Percentiles rank a stretch among this genome's conserved stretches.
phyloP scores from a whole-genome alignment of 2,888 invertebrate genomes.

The Dorcus hopei region DNA sequence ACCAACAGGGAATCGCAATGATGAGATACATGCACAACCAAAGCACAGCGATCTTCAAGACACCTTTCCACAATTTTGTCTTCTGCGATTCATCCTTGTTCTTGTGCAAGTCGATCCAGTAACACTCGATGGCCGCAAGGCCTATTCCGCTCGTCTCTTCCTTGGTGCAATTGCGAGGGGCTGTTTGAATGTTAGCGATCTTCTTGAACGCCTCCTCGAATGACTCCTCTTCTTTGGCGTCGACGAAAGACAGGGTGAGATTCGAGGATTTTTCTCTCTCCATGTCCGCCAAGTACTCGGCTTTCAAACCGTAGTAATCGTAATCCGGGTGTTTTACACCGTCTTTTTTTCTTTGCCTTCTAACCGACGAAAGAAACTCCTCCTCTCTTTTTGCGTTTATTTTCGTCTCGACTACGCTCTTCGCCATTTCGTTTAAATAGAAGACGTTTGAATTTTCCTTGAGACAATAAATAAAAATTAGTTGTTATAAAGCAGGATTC shows the following conservation, averaged over 20 bases:
- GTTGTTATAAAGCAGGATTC: background rate
- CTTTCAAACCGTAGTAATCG: constrained; percentile 48
- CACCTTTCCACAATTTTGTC: constrained; percentile 31
- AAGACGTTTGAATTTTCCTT: constrained; percentile 24
- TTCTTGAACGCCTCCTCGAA: constrained; percentile 42
- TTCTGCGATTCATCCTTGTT: constrained; percentile 21
- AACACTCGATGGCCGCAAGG: constrained; percentile 44
- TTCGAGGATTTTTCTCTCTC: constrained; percentile 38
- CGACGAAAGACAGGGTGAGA: constrained; percentile 47
- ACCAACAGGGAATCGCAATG: constrained; percentile 54
- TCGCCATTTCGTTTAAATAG: constrained; percentile 25
- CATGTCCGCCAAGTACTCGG: constrained; percentile 51
- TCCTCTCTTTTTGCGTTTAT: constrained; percentile 1
- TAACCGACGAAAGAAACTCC: constrained; percentile 1
- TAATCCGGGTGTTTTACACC: constrained; percentile 39
- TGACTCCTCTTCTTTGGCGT: constrained; percentile 45
- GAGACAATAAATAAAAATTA: background rate
- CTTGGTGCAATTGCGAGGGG: constrained; percentile 50
- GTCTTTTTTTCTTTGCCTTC: constrained; percentile 7
- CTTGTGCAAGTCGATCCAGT: constrained; percentile 42
- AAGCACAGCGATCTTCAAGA: constrained; percentile 41
- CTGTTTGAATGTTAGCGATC: constrained; percentile 40
- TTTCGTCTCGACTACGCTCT: constrained; percentile 4
- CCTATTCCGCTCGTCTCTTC: constrained; percentile 50
- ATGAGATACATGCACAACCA: constrained; percentile 50